phyloP scores from a whole-genome alignment of 2,797 vertebrate species.

The Anableps anableps region DNA sequence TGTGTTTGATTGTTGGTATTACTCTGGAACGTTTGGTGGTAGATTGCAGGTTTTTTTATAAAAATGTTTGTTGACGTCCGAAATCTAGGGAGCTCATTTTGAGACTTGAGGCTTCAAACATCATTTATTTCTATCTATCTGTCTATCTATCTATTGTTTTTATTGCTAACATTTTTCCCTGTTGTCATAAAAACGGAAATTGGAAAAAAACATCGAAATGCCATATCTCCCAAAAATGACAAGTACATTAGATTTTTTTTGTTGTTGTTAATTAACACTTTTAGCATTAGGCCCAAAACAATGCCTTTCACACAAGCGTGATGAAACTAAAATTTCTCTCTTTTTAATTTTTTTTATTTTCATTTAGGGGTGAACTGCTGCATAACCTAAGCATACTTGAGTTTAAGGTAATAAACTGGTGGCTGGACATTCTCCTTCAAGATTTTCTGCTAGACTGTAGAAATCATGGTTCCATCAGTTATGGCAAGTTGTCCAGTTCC shows the following conservation, averaged over 20 bases:
- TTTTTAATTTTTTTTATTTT: no score
- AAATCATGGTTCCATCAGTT: no score
- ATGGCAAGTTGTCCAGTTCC: neutral
- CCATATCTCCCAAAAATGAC: no score
- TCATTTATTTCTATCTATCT: neutral
- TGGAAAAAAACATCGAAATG: no score
- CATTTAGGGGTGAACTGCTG: neutral
- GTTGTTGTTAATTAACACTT: no score
- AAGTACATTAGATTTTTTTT: no score
- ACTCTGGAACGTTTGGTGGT: neutral
- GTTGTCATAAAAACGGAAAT: no score
- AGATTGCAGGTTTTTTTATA: neutral
- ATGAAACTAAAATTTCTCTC: no score
- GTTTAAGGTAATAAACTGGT: neutral
- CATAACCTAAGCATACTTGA: neutral
- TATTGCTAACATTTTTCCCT: no score
- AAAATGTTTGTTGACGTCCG: neutral
- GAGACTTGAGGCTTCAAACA: neutral
- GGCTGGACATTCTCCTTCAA: neutral
- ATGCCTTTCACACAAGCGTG: no score
- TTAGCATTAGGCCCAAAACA: no score
- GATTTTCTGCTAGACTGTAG: neutral
- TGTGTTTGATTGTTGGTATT: neutral
- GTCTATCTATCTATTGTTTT: no score
- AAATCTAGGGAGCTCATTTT: neutral